Evolutionary conservation across 2,113 vertebrate species (phyloP), one percentile per base, ranked within the genome.

Genomic region (Cephalopterus ornatus): DNA sequence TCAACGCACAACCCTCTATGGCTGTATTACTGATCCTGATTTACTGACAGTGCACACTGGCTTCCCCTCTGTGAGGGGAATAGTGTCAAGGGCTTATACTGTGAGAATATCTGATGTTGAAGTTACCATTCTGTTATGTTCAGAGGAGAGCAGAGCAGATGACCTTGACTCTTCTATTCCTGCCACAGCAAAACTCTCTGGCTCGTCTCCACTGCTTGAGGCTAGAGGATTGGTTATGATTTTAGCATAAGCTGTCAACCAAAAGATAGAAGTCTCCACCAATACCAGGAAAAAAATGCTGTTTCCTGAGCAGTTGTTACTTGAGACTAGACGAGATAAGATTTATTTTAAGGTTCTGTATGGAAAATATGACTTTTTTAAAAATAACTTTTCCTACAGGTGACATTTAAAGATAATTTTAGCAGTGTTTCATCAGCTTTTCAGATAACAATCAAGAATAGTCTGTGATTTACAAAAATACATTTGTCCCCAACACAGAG

Each of bases 131-230:
- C 79, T 27, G 32, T 9, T 77, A 39, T 6, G 11, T 32, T 59
- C 72, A 78, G 41, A 76, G 35, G 84, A 49, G 61, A 93, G 61
- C 61, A 63, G 61, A 79, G 56, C 55, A 89, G 26, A 67, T 84
- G 92, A 95, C 94, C 94, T 96, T 95, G 74, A 85, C 71, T 91
- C 62, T 88, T 73, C 84, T 80, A 11, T 73, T 88, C 71, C 61
- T 88, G 65, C 35, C 46, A 74, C 4, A 78, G 56, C 79, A 94
- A 80, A 87, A 72, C 28, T 50, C 46, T 56, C 24, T 49, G 85
- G 61, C 84, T 86, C 77, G 44, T 33, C 58, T 82, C 53, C 67
- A 55, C 53, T 75, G 58, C 56, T 73, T 14, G 24, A 89, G 41
- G 58, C 70, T 58, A 33, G n/a, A 86, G 16, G 61, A 77, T 4